Evolutionary conservation across 2,888 invertebrate genomes (phyloP).

Genomic region (Parapristionchus giblindavisi): DNA sequence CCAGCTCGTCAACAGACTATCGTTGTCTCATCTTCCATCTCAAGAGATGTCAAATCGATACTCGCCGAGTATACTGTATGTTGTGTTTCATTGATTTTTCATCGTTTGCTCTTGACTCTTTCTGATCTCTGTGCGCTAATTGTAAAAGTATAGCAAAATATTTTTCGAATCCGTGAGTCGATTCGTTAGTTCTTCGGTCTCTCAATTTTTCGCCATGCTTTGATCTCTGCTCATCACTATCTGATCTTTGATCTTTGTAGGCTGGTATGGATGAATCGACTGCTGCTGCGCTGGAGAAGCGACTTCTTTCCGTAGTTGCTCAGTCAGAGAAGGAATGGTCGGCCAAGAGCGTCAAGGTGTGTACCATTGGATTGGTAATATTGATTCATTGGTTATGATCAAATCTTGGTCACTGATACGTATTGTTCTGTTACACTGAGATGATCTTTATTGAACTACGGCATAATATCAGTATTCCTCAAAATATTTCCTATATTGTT

Average conservation of each 20-base stretch:
- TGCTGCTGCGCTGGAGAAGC: neutral
- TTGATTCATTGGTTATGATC: no score
- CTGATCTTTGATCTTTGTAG: neutral
- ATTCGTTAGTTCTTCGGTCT: no score
- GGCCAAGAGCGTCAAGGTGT: constrained; percentile 17
- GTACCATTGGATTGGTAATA: no score
- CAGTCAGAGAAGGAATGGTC: constrained; percentile 26
- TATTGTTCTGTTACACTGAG: no score
- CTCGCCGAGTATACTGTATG: neutral
- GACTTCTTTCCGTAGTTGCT: neutral
- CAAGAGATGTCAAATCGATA: neutral
- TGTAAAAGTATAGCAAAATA: no score
- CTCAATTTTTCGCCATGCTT: no score
- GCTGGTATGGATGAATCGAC: constrained; percentile 1
- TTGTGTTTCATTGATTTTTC: no score
- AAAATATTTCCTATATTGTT: no score
- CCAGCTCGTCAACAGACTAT: constrained; percentile 24
- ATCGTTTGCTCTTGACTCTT: neutral
- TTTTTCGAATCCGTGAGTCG: no score
- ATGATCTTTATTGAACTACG: no score
- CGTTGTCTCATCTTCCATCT: neutral
- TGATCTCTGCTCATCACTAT: neutral
- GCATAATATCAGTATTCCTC: no score
- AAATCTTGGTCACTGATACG: no score
- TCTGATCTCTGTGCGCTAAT: neutral